phyloP scores from a whole-genome alignment of 2,113 vertebrate genomes.

The Anolis carolinensis region DNA sequence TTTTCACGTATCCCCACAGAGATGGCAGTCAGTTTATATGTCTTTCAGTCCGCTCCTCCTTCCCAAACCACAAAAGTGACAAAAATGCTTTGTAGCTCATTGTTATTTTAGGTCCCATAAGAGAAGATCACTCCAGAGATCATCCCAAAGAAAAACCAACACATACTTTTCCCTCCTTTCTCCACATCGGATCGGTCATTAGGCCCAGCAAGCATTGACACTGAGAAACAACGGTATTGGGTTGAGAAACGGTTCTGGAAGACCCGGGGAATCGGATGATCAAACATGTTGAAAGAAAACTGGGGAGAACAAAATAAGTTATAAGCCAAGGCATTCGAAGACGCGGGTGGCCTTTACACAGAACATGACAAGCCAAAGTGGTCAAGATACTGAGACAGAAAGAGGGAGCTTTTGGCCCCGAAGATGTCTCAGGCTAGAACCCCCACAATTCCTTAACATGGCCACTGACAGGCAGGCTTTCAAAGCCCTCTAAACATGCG shows the following conservation, averaged over 20 bases:
- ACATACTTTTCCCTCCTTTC: conserved; percentile 98
- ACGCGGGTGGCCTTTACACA: neutral
- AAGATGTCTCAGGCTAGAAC: too few species aligned
- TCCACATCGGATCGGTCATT: conserved; percentile 99
- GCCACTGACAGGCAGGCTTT: too few species aligned
- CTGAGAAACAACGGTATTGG: conserved; percentile 97
- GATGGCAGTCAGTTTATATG: neutral
- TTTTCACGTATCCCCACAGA: too few species aligned
- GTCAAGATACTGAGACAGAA: too few species aligned
- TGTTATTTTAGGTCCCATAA: neutral
- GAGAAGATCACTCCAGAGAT: conserved; percentile 27
- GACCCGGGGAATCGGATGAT: conserved; percentile 91
- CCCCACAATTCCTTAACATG: too few species aligned
- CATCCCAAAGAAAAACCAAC: conserved; percentile 65
- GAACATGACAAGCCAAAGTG: neutral
- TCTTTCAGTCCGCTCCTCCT: neutral
- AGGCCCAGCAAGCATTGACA: conserved; percentile 96
- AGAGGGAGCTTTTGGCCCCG: too few species aligned
- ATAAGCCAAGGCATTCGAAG: neutral
- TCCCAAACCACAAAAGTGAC: neutral
- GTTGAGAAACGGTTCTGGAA: conserved; percentile 98
- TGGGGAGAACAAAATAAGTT: conserved; percentile 51
- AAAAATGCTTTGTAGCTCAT: neutral
- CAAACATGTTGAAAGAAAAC: conserved; percentile 98
- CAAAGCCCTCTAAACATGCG: too few species aligned